These are phyloP conservation scores for Drosophila orosa DNA, from an alignment of 1,140 invertebrate genomes.

Conservation along the genomic window DNA sequence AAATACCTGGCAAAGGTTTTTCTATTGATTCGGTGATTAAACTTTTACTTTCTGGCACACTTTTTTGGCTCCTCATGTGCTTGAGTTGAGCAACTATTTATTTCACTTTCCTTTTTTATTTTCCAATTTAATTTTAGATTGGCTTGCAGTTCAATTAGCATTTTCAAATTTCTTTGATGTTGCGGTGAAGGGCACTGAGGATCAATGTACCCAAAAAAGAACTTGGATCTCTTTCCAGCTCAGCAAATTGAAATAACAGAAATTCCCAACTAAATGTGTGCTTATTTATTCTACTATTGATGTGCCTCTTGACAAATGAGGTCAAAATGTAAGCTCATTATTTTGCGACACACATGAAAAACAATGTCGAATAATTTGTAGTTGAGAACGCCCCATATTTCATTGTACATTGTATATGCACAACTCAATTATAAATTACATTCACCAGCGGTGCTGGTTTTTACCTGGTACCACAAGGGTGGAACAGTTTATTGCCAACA, in stretches of 20 bases:
- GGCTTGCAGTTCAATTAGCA: not conserved
- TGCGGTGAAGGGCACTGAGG: constrained; percentile 13
- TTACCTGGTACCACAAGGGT: not conserved
- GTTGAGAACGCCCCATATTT: constrained; percentile 30
- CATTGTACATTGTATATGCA: not conserved
- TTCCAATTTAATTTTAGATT: constrained; percentile 20
- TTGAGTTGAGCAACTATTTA: constrained; percentile 23
- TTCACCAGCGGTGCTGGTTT: constrained; percentile 4
- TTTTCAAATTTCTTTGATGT: constrained; percentile 51
- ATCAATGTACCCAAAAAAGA: constrained; percentile 8
- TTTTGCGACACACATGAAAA: constrained; percentile 49
- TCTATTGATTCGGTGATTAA: constrained; percentile 45
- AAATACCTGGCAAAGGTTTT: constrained; percentile 75
- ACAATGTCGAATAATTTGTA: constrained; percentile 40
- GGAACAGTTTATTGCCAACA: not conserved
- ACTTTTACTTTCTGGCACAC: constrained; percentile 80
- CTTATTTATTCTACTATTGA: not conserved
- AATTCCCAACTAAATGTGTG: no score
- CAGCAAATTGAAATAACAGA: not conserved
- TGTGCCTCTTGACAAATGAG: constrained; percentile 50
- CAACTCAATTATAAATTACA: constrained; percentile 48
- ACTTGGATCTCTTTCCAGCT: not conserved
- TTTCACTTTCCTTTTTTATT: constrained; percentile 41
- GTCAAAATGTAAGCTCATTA: constrained; percentile 65
- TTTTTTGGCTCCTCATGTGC: constrained; percentile 34